These are phyloP conservation scores for Naja naja DNA, from an alignment of 2,113 vertebrate species.

Conservation along the genomic window DNA sequence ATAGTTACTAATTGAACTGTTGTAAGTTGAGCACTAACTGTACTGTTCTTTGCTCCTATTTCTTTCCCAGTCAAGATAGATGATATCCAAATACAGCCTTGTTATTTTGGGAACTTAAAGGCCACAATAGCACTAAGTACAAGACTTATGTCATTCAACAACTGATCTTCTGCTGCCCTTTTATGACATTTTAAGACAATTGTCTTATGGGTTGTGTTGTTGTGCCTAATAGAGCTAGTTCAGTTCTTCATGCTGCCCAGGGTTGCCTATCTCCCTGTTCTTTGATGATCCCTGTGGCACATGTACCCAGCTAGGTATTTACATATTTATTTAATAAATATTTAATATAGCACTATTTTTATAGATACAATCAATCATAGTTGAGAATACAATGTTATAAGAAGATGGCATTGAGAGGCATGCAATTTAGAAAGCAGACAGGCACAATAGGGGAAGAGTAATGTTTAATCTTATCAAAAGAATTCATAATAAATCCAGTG, in stretches of 20 bases:
- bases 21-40: neutral
- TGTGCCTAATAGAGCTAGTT: neutral
- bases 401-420: neutral
- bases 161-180: neutral
- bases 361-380: neutral
- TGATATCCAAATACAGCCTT: neutral
- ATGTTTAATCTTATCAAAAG: neutral
- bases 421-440: neutral
- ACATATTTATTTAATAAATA: neutral
- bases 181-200: neutral
- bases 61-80: neutral
- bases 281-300: neutral
- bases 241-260: neutral
- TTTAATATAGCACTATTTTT: neutral
- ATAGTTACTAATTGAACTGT: neutral
- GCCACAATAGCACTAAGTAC: neutral
- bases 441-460: neutral
- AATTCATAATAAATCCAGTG: neutral
- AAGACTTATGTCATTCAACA: neutral
- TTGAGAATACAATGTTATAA: neutral
- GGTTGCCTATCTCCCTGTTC: neutral
- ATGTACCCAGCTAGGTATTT: slow-evolving; percentile 18
- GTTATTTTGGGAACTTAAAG: neutral
- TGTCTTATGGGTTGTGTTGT: neutral
- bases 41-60: neutral